Percentiles rank a stretch among this genome's conserved stretches.
These are phyloP conservation scores for Apeira syringaria DNA, from an alignment of 2,888 invertebrate genomes.

Conservation along the genomic window DNA sequence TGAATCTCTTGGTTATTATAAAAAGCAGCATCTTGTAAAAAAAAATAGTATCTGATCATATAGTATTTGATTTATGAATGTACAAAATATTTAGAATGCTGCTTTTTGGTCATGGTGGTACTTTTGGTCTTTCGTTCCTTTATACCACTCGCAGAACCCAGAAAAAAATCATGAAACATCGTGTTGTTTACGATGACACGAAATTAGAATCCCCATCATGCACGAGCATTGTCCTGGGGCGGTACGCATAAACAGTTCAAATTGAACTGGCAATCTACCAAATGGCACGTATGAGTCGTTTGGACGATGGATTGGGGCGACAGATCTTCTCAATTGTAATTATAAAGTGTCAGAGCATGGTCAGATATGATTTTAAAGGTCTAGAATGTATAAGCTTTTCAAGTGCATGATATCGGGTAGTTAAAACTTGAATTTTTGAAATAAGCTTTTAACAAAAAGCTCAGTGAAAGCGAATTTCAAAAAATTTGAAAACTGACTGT, in stretches of 20 bases:
- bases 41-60: no score
- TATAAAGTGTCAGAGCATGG: constrained; percentile 11
- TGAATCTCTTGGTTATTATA: no score
- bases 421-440: no score
- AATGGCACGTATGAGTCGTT: constrained; percentile 27
- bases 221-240: constrained; percentile 55
- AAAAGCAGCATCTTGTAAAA: no score
- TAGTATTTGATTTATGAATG: no score
- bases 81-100: no score
- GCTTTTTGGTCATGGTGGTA: no score
- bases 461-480: no score
- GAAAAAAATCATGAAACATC: constrained; percentile 17
- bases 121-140: constrained; percentile 2
- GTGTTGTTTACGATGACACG: constrained; percentile 57
- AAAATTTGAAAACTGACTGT: no score
- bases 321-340: constrained; percentile 33
- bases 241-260: constrained; percentile 54
- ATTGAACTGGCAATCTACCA: constrained; percentile 55
- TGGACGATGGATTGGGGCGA: constrained; percentile 42
- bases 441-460: no score
- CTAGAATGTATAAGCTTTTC: no score
- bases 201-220: constrained; percentile 61
- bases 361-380: neutral
- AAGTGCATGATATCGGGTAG: no score
- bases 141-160: constrained; percentile 16